Base-by-base conservation (phyloP, 1,140 invertebrate species). In the Notospermus geniculatus region DNA sequence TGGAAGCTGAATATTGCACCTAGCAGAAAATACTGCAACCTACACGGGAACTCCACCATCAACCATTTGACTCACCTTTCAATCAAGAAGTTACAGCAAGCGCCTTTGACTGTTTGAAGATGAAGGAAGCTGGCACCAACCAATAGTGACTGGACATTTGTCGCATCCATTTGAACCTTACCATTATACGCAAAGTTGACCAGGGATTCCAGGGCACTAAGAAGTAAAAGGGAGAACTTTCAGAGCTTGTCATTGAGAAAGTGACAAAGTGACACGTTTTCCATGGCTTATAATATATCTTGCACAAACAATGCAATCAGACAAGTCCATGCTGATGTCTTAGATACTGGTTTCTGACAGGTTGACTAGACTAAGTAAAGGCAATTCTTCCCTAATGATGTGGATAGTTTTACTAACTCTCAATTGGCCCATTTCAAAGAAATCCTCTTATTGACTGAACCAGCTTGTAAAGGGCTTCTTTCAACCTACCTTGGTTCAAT, bases 141-240 rank as follows among this genome's bases (percentile, higher is more conserved):
- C 85, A 95, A 88, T 1, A 95, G 83, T 67, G 86, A 88, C 74
- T 95, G 91, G 0, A 95, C 91, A 83, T 94, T 95, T 61, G 85
- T 85, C 62, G 86, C 87, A 74, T 89, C 88, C 54, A 95, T 88
- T 36, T 86, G 85, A 29, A 95, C 86, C 66, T 86, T 84, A 0
- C 92, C 92, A 72, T 87, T 90, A 73, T 95, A 95, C 0, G 91
- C 90, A 85, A 91, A 95, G 76, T 93, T 91, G 19, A 95, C 87
- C 29, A 95, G 81, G 7, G 87, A 84, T 82, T 93, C 91, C 55
- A 95, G 75, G 4, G 92, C 90, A 73, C 90, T 91, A 69, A 32
- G 85, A 54, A 58, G 36, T 15, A 36, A 15, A 36, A 15, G 15
- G 32, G 32, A 63, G 1, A 57, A 27, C 50, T 29, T 28, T 52